phyloP scores from a whole-genome alignment of 2,113 vertebrate species.

The Bucco capensis region DNA sequence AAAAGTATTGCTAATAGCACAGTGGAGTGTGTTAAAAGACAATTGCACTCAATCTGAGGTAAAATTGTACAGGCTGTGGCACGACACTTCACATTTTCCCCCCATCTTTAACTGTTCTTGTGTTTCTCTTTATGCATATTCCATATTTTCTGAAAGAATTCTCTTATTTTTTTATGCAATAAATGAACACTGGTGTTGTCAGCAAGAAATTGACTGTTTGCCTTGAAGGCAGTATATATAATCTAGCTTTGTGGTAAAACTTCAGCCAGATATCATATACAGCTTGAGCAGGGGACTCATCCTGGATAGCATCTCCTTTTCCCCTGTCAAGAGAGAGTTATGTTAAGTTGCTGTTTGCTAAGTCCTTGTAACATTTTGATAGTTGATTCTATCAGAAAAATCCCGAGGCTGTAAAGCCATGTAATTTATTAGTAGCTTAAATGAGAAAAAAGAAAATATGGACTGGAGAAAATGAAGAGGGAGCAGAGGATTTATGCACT shows the following conservation, averaged over 20 bases:
- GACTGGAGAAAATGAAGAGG: not conserved
- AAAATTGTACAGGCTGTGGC: not conserved
- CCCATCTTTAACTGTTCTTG: not conserved
- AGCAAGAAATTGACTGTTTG: not conserved
- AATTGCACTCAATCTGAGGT: not conserved
- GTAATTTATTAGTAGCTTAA: not conserved
- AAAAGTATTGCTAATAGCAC: not conserved
- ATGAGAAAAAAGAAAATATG: not conserved
- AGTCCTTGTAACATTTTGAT: not conserved
- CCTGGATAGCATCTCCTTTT: not conserved
- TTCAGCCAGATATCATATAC: not conserved
- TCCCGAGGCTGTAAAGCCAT: not conserved
- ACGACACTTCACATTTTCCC: not conserved
- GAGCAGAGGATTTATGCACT: not conserved
- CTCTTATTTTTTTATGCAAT: not conserved
- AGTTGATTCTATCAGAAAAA: not conserved
- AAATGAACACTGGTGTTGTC: not conserved
- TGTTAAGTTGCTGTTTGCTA: not conserved
- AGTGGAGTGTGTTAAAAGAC: not conserved
- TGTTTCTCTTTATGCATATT: not conserved
- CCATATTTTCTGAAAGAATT: not conserved
- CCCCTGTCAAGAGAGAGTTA: not conserved
- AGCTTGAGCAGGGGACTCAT: not conserved
- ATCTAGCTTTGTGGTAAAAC: not conserved
- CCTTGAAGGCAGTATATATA: not conserved